These are phyloP conservation scores for Heliconius hortense DNA, from an alignment of 2,888 invertebrate genomes.

Conservation along the genomic window DNA sequence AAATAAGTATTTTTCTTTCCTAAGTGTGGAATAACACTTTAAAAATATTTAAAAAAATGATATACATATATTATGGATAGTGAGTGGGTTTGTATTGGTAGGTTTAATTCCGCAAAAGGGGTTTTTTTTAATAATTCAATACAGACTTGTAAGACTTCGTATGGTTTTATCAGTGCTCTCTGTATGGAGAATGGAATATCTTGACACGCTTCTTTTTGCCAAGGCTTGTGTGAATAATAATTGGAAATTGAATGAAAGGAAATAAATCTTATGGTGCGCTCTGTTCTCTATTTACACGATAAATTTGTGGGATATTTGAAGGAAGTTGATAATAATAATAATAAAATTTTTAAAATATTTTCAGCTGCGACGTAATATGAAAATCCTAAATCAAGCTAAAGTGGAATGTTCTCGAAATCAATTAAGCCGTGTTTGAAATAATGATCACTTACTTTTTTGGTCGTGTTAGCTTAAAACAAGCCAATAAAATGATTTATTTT, in stretches of 20 bases:
- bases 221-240: too few relatives aligned
- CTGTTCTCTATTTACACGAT: too few relatives aligned
- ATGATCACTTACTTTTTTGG: background rate
- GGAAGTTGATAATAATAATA: too few relatives aligned
- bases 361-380: background rate
- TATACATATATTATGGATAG: background rate
- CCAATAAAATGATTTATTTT: background rate
- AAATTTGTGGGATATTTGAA: too few relatives aligned
- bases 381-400: background rate
- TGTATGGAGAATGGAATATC: background rate
- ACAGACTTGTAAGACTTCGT: background rate
- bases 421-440: background rate
- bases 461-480: background rate
- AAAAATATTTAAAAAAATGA: background rate
- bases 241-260: too few relatives aligned
- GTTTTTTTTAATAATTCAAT: background rate
- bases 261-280: too few relatives aligned
- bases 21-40: too few relatives aligned
- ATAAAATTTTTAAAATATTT: too few relatives aligned
- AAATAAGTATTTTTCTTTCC: too few relatives aligned
- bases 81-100: background rate
- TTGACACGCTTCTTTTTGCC: too few relatives aligned
- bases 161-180: background rate
- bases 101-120: background rate
- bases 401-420: background rate